Conservation (phyloP, 2,797 vertebrate genomes). For the Coccyzus lansbergi region DNA sequence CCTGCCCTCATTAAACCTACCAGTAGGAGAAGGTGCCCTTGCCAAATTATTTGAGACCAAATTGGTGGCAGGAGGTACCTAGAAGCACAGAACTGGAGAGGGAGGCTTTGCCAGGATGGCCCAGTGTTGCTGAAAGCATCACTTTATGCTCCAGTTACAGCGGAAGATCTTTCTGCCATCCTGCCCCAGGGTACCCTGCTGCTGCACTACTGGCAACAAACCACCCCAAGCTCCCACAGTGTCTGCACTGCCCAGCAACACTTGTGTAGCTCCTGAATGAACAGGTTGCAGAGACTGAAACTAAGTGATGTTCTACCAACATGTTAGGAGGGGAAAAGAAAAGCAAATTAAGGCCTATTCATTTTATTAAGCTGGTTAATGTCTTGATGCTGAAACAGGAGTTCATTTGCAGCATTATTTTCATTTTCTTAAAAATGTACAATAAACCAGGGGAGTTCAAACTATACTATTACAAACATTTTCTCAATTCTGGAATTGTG, state of each 20-base stretch:
- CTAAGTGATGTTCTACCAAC: background rate
- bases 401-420: background rate
- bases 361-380: background rate
- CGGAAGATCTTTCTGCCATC: background rate
- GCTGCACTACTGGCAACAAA: background rate
- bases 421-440: background rate
- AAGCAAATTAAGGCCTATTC: background rate
- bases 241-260: background rate
- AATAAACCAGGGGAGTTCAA: background rate
- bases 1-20: background rate
- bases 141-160: background rate
- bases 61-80: background rate
- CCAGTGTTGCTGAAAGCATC: background rate
- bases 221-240: background rate
- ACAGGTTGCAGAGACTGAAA: background rate
- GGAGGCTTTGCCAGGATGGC: background rate
- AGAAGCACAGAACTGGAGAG: background rate
- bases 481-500: background rate
- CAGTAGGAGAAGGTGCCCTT: background rate
- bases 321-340: background rate
- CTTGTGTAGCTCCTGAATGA: background rate
- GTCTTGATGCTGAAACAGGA: background rate
- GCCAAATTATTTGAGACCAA: constrained; percentile 49
- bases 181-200: background rate
- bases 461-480: background rate